Evolutionary conservation across 2,113 vertebrate genomes (phyloP).

Genomic region (Rhynchopsitta pachyrhyncha): DNA sequence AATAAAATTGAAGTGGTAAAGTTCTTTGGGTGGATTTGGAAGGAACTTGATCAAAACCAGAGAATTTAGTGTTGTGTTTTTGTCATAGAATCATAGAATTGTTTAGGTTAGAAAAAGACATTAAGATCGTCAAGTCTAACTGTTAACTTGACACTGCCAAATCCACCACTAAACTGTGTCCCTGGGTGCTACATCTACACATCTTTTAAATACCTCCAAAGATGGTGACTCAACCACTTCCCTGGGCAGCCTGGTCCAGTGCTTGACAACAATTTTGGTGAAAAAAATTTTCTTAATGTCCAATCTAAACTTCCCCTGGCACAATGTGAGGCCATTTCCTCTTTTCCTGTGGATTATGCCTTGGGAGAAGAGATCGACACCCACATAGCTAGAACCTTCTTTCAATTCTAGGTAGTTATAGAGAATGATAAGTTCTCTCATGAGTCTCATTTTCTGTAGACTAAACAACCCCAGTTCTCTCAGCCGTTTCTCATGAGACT

Average conservation of each 20-base stretch:
- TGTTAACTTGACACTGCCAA: neutral
- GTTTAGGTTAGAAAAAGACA: neutral
- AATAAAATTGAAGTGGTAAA: neutral
- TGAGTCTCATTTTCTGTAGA: neutral
- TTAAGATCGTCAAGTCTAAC: neutral
- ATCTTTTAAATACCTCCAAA: neutral
- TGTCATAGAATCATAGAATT: neutral
- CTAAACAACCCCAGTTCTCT: neutral
- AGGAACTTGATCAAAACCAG: neutral
- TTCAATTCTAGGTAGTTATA: neutral
- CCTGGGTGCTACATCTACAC: neutral
- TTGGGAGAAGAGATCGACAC: accelerated
- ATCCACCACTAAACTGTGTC: neutral
- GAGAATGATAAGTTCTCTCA: accelerated
- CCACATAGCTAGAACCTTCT: accelerated
- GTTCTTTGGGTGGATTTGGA: neutral
- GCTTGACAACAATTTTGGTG: neutral
- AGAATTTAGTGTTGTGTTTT: neutral
- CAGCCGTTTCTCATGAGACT: neutral
- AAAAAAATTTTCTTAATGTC: neutral
- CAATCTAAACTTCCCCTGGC: neutral
- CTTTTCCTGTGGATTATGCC: neutral
- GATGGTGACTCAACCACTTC: neutral
- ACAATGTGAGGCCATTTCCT: neutral
- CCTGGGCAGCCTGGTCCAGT: neutral